Evolutionary conservation across 2,797 vertebrate genomes (phyloP).

Genomic region (Acrossocheilus wenchowensis): DNA sequence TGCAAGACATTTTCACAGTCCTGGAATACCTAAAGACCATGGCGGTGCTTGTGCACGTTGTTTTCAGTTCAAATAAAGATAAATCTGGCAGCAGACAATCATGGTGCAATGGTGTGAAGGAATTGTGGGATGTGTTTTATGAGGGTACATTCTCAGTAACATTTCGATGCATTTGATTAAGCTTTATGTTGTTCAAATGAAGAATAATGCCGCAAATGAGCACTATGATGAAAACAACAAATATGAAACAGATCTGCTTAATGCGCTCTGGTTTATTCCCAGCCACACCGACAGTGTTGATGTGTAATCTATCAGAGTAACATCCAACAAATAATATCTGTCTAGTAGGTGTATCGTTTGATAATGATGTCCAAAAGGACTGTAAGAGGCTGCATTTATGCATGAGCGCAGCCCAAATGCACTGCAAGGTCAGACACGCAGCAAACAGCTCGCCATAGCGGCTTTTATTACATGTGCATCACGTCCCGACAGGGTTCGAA

Average conservation of each 20-base stretch:
- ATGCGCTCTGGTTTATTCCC: conserved; percentile 20
- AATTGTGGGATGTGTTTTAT: conserved; percentile 29
- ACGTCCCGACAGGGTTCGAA: conserved; percentile 49
- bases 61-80: conserved; percentile 37
- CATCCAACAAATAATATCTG: conserved; percentile 33
- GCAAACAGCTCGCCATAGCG: conserved; percentile 45
- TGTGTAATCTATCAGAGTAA: conserved; percentile 37
- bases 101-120: not conserved
- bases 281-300: conserved; percentile 22
- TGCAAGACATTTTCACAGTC: conserved; percentile 33
- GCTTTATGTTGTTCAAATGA: conserved; percentile 31
- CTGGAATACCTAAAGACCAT: conserved; percentile 31
- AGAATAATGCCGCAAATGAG: conserved; percentile 30
- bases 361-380: conserved; percentile 59
- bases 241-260: conserved; percentile 22
- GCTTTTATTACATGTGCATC: conserved; percentile 49
- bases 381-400: conserved; percentile 56
- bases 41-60: conserved; percentile 1
- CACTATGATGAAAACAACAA: conserved; percentile 18
- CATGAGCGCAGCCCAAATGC: conserved; percentile 54
- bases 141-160: conserved; percentile 26
- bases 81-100: conserved; percentile 27
- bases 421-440: conserved; percentile 60
- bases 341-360: conserved; percentile 51
- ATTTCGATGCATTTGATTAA: conserved; percentile 41